Evolutionary conservation across 2,888 invertebrate species (phyloP), one percentile per base, ranked within the genome.

Genomic region (Xanthia icteritia): DNA sequence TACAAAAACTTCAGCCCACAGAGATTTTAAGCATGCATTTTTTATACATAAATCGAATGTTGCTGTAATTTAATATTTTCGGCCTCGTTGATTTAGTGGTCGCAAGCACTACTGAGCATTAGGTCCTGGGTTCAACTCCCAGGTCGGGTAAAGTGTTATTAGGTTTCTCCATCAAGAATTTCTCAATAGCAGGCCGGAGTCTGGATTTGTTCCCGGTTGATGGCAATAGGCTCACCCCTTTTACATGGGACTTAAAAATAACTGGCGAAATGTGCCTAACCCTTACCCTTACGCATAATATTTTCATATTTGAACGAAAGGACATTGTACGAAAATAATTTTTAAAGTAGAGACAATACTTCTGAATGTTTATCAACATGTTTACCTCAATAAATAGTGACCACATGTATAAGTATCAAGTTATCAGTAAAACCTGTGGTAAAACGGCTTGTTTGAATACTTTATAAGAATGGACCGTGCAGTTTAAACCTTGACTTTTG

Each of bases 401-500:
- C 6, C 20, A 39, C 39, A 42, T 51, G 31, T 54, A 65, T 66
- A 58, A 69, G 23, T 27, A 70, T 56, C 2, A 66, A 70, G 56
- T 54, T 71, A 81, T 72, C 64, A 42, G 48, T 56, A n/a, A n/a
- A n/a, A n/a, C n/a, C n/a, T n/a, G n/a, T n/a, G n/a, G n/a, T n/a
- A n/a, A 20, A 31, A 15, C 1, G 0, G 15, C 45, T 48, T 70
- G 15, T 83, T 79, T 60, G 31, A 66, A 58, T 63, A 65, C 56
- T 48, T 9, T 69, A 56, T 54, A 67, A 67, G 39, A 45, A 45
- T 23, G 1, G 39, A 61, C 70, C 73, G 74, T 73, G 67, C 82
- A 70, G 56, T 68, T 81, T 56, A 36, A n/a, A 58, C 83, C 86
- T 74, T 83, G 86, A 82, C 86, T 77, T 77, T 58, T 65, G 83